Evolutionary conservation across 2,113 vertebrate species (phyloP), one percentile per base, ranked within the genome.

Genomic region (Xenopus borealis): DNA sequence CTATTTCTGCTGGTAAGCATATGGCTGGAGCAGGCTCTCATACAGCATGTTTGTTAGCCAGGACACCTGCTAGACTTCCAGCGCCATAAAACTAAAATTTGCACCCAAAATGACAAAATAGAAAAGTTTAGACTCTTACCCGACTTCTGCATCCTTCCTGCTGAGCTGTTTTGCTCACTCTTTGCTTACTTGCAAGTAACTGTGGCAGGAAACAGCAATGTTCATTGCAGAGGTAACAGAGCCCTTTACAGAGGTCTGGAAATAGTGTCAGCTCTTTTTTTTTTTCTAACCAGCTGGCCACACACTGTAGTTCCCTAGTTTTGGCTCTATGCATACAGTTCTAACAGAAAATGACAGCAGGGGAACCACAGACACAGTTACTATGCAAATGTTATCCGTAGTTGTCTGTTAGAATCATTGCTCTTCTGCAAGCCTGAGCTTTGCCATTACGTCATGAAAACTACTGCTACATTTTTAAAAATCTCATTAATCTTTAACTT

Each of bases 121-220:
- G 23, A 3, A 62, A 58, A 20, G 18, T 69, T 2, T 5, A 61
- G 45, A 70, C 58, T 45, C 74, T 77, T 77, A 77, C 74, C 62
- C 69, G 74, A 77, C 47, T 77, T 77, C 74, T 77, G 64, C 74
- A 77, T 77, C 18, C 12, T 73, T 66, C 52, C 62, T 18, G 19
- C 30, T 19, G 33, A 19, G 27, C n/a, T 69, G 62, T 27, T 55
- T 61, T 52, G 20, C 62, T 20, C 33, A 61, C 17, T 20, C 11
- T 70, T 63, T 62, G 27, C 19, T 67, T 20, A 46, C 30, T 61
- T 61, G 23, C 59, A 47, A 10, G 16, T 62, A 61, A 7, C 74
- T n/a, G 65, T 50, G 47, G 47, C 61, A 64, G 59, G 66, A 77
- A 62, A 70, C 45, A 44, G 53, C 53, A 59, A 45, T n/a, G 61